Base-by-base conservation (phyloP, 2,888 invertebrate genomes). In the Zygaena filipendulae region DNA sequence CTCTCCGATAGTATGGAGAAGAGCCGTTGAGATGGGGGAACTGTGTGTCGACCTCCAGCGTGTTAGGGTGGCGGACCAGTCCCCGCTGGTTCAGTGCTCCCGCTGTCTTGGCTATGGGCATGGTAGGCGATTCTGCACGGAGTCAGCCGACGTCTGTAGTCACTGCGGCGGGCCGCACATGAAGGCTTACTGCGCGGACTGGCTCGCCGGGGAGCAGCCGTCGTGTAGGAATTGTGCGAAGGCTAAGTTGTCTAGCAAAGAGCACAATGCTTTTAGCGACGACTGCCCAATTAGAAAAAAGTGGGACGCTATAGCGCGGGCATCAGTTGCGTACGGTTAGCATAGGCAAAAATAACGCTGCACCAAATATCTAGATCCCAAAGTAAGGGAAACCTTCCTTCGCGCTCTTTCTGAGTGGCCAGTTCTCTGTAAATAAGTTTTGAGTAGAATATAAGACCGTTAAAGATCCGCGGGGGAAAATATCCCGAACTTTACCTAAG, bases 91-190 rank as follows among this genome's bases (percentile, higher is more conserved):
- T n/a, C n/a, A n/a, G n/a, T n/a, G n/a, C n/a, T n/a, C n/a, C n/a
- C n/a, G n/a, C n/a, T n/a, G n/a, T n/a, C n/a, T n/a, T n/a, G n/a
- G n/a, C n/a, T n/a, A n/a, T n/a, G n/a, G n/a, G n/a, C n/a, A n/a
- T n/a, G 21, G 32, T 1, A 30, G n/a, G 11, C 21, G 34, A 3
- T 25, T 31, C 21, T 45, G 45, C 26, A 33, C 10, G 0, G 39
- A 42, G 4, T 1, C 16, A 3, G 21, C 9, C 2, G 38, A 35
- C 4, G 7, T 14, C 3, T 45, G 45, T 29, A 32, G 40, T 19
- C 39, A 45, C 31, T 45, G 42, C 21, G 42, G 39, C 1, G 45
- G 36, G 0, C 29, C 34, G 0, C 42, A 45, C 21, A 4, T 32
- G 11, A 21, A 26, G 13, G 9, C 25, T 0, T 29, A 39, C 1